A percentile compares a stretch with the other conserved stretches of the same genome.
These are phyloP conservation scores for Carassius auratus DNA, from an alignment of 2,113 vertebrate genomes.

Conservation along the genomic window DNA sequence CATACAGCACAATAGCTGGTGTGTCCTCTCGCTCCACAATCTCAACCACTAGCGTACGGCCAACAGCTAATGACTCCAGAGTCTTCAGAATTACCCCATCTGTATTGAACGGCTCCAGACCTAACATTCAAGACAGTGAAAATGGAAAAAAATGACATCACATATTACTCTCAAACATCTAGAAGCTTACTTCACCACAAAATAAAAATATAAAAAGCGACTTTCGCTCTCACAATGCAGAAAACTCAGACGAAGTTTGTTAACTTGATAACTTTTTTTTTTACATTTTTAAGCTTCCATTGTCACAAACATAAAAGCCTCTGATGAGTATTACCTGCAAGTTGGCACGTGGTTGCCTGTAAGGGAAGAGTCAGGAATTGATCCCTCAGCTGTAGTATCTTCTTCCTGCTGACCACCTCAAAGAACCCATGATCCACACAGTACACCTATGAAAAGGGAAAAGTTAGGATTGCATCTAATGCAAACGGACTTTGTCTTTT, in stretches of 20 bases:
- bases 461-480: not conserved
- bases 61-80: constrained; percentile 81
- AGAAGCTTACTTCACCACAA: not conserved
- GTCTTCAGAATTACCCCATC: constrained; percentile 79
- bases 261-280: too few species aligned
- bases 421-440: constrained; percentile 91
- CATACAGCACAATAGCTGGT: constrained; percentile 86
- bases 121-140: constrained; percentile 62
- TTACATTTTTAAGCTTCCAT: too few species aligned
- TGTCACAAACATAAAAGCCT: not conserved
- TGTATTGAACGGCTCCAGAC: constrained; percentile 82
- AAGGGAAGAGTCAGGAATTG: constrained; percentile 84
- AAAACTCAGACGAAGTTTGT: too few species aligned
- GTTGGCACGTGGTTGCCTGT: constrained; percentile 85
- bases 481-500: not conserved
- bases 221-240: not conserved
- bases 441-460: constrained; percentile 76
- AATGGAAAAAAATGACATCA: not conserved
- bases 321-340: constrained; percentile 83
- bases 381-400: constrained; percentile 79
- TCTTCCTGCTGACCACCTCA: constrained; percentile 76
- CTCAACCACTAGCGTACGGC: constrained; percentile 89
- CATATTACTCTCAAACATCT: not conserved
- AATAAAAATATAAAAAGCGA: not conserved
- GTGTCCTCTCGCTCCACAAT: constrained; percentile 79